Evolutionary conservation across 2,888 invertebrate species (phyloP).

Genomic region (Nymphalis urticae): DNA sequence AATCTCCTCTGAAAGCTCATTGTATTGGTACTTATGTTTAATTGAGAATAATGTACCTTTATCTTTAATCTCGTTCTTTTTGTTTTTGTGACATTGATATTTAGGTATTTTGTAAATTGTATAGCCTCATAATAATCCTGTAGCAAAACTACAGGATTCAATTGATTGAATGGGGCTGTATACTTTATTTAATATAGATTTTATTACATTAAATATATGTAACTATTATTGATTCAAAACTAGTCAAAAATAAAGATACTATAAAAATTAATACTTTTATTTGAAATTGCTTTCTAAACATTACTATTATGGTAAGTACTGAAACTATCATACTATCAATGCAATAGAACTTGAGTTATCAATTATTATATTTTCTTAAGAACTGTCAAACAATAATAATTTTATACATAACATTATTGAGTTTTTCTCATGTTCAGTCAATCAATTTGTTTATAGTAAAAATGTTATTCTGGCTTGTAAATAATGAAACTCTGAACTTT

Average conservation of each 20-base stretch:
- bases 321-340: too few relatives aligned
- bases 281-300: background rate
- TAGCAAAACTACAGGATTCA: background rate
- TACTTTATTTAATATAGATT: constrained; percentile 16
- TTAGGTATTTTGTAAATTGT: constrained; percentile 18
- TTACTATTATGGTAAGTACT: too few relatives aligned
- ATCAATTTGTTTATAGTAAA: too few relatives aligned
- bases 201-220: constrained; percentile 35
- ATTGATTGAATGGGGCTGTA: constrained; percentile 26
- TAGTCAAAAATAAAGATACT: constrained; percentile 64
- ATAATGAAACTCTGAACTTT: too few relatives aligned
- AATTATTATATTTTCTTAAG: too few relatives aligned
- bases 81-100: constrained; percentile 26
- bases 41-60: constrained; percentile 16
- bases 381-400: too few relatives aligned
- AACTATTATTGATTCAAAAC: constrained; percentile 61
- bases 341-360: too few relatives aligned
- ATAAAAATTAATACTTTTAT: constrained; percentile 37
- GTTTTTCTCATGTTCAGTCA: too few relatives aligned
- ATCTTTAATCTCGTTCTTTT: constrained; percentile 14
- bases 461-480: too few relatives aligned
- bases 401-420: too few relatives aligned
- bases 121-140: constrained; percentile 16
- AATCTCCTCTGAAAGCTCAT: constrained; percentile 21
- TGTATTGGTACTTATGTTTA: constrained; percentile 26